These are phyloP conservation scores for Amphipyra berbera DNA, from an alignment of 2,888 invertebrate genomes.

Conservation along the genomic window DNA sequence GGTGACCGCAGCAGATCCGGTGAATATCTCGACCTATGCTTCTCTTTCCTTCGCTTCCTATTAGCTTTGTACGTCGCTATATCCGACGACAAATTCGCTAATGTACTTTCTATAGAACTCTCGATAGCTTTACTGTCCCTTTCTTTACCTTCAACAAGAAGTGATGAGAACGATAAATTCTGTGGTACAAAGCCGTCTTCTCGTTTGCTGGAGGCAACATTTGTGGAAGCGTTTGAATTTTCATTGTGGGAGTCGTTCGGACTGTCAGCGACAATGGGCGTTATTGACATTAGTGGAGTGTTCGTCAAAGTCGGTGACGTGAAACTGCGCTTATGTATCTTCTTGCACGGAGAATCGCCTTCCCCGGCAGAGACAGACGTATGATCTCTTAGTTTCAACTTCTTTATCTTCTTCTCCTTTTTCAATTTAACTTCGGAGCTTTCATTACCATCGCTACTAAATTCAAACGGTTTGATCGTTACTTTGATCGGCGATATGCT, in stretches of 20 bases:
- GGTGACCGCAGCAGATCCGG: conserved; percentile 92
- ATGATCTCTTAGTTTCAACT: conserved; percentile 77
- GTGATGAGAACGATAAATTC: conserved; percentile 86
- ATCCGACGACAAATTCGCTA: conserved; percentile 85
- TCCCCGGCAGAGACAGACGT: conserved; percentile 69
- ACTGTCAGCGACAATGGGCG: conserved; percentile 87
- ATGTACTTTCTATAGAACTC: conserved; percentile 84
- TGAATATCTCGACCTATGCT: conserved; percentile 93
- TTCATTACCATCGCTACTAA: conserved; percentile 80
- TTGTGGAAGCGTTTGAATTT: conserved; percentile 84
- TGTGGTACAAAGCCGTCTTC: conserved; percentile 76
- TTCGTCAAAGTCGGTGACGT: conserved; percentile 87
- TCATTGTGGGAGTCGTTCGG: conserved; percentile 88
- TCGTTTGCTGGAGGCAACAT: conserved; percentile 66
- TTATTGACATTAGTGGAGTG: conserved; percentile 88
- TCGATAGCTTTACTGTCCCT: conserved; percentile 85
- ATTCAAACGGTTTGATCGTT: conserved; percentile 87
- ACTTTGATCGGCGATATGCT: conserved; percentile 87
- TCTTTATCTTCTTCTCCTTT: conserved; percentile 83
- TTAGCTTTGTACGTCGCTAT: conserved; percentile 90
- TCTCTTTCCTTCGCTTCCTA: conserved; percentile 93
- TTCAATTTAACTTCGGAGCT: conserved; percentile 74
- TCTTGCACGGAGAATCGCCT: conserved; percentile 73
- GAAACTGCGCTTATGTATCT: conserved; percentile 84
- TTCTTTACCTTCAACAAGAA: conserved; percentile 81